Base-by-base conservation (phyloP, 2,888 invertebrate genomes). In the Eupithecia dodoneata region DNA sequence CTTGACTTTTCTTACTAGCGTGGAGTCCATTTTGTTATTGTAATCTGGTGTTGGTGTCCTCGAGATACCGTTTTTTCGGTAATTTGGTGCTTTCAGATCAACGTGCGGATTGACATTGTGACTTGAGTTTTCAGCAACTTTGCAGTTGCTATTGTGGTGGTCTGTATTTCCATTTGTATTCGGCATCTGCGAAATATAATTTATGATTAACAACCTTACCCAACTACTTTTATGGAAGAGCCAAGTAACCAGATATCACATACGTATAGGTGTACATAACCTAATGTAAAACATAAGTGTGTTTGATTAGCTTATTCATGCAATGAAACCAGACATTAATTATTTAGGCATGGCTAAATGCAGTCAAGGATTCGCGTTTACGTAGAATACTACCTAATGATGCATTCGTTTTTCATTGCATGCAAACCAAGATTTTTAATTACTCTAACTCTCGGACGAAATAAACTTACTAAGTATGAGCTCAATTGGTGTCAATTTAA, bases 21-120 rank as follows among this genome's bases (percentile, higher is more conserved):
- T 78, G 30, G 85, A 75, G 73, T 83, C 81, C 85, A 92, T 91
- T 74, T 91, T 93, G 77, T 89, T 92, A 78, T 90, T 91, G 80
- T 92, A 94, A 87, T 93, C 95, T 41, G 93, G 94, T 70, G 93
- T 95, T 10, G 92, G 95, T 69, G 91, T 92, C 82, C 93, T 88
- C 59, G 87, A 71, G 15, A 91, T 88, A 30, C 90, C 91, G 82
- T 92, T 90, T 85, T 93, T 93, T 76, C 90, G 90, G 77, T 89
- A 81, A 81, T 90, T 92, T 55, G 87, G 85, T 81, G 88, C 84
- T 85, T 89, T 86, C 18, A 88, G 83, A 84, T 92, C 90, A 70
- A 78, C 74, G 71, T 70, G 79, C 41, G 73, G 63, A 78, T 82
- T 79, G 7, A 59, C 41, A n/a, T 67, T 71, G 13, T 74, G 76